These are phyloP conservation scores for Psilopogon haemacephalus DNA, from an alignment of 2,113 vertebrate species.

Conservation along the genomic window DNA sequence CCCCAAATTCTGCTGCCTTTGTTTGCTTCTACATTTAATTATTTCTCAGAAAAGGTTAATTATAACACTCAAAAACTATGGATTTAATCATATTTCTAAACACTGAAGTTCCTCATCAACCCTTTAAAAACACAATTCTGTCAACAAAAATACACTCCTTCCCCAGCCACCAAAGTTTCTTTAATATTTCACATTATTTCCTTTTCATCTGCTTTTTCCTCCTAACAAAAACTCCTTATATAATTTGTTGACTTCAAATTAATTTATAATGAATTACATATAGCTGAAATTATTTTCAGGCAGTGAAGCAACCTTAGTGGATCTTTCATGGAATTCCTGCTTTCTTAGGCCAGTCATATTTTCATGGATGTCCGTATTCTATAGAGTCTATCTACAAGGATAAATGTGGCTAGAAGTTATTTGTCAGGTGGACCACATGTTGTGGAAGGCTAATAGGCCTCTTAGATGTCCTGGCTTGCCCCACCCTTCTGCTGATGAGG, in stretches of 20 bases:
- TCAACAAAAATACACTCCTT: not conserved
- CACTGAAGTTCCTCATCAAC: not conserved
- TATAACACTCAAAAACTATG: not conserved
- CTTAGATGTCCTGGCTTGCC: too few species aligned
- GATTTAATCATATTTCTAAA: not conserved
- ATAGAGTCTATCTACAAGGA: not conserved
- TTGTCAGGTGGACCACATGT: not conserved
- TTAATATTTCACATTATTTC: not conserved
- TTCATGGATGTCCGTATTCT: not conserved
- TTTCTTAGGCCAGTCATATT: not conserved
- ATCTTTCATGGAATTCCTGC: not conserved
- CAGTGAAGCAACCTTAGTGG: not conserved
- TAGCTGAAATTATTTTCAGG: not conserved
- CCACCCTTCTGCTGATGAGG: too few species aligned
- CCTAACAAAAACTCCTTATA: not conserved
- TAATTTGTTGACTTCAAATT: not conserved
- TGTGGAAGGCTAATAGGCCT: too few species aligned
- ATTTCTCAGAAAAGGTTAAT: not conserved
- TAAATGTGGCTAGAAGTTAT: not conserved
- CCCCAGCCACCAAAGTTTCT: not conserved
- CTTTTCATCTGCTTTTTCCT: not conserved
- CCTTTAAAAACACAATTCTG: not conserved
- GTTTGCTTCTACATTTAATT: not conserved
- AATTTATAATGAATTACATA: not conserved
- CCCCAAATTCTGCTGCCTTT: constrained; percentile 10